Conservation (phyloP, 2,797 vertebrate genomes). For the Allenopithecus nigroviridis region DNA sequence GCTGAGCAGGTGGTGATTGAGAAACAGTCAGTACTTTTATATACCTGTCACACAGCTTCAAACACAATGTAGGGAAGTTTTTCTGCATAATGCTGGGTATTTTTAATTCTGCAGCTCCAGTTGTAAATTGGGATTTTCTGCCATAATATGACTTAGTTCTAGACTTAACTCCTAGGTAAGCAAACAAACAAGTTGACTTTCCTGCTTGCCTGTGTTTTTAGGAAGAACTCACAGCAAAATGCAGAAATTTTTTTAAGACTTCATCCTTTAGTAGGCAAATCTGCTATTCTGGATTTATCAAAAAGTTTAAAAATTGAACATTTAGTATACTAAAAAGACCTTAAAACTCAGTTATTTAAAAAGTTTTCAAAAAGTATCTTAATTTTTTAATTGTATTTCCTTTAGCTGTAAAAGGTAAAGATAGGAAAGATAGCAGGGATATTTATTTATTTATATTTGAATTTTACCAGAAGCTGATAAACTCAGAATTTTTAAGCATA, state of each 20-base stretch:
- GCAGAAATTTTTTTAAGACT: neutral
- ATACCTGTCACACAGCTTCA: neutral
- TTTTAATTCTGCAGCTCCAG: constrained; percentile 1
- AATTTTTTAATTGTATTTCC: neutral
- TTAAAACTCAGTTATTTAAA: neutral
- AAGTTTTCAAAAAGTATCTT: neutral
- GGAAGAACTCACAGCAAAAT: neutral
- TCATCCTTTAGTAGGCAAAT: neutral
- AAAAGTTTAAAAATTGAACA: neutral
- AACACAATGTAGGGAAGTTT: neutral
- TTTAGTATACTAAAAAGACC: neutral
- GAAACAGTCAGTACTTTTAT: neutral
- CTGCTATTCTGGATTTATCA: neutral
- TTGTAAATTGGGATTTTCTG: constrained; percentile 22
- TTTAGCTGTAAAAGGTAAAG: neutral
- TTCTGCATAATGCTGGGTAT: neutral
- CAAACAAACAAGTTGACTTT: neutral
- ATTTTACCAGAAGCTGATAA: neutral
- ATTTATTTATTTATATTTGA: neutral
- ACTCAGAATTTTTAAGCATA: neutral
- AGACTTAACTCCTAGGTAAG: neutral
- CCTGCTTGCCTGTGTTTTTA: neutral
- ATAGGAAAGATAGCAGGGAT: neutral
- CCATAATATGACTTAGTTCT: neutral
- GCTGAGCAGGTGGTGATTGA: neutral